These are phyloP conservation scores for Harpagifer antarcticus DNA, from an alignment of 2,797 vertebrate species.

Conservation along the genomic window DNA sequence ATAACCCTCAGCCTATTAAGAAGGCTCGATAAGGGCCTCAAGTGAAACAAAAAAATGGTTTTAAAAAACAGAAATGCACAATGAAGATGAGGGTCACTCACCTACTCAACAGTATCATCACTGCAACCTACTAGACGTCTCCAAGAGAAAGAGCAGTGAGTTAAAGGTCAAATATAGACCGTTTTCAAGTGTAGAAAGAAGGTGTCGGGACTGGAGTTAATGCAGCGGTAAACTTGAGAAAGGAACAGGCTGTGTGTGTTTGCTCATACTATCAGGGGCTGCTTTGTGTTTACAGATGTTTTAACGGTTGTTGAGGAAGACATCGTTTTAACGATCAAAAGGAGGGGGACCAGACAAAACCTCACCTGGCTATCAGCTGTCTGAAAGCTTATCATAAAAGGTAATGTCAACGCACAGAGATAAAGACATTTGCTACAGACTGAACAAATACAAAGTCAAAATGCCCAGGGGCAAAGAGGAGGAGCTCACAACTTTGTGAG, in stretches of 20 bases:
- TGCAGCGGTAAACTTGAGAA: conserved; percentile 48
- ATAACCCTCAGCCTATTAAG: conserved; percentile 29
- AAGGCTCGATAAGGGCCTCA: conserved; percentile 17
- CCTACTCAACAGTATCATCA: conserved; percentile 5
- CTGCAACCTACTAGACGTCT: neutral
- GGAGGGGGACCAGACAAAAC: conserved; percentile 26
- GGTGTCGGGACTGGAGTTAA: conserved; percentile 21
- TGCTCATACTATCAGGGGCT: conserved; percentile 63
- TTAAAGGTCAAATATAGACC: conserved; percentile 5
- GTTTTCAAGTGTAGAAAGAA: conserved; percentile 22
- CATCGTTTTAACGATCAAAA: conserved; percentile 33
- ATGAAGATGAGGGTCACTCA: neutral
- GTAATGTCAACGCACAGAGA: conserved; percentile 31
- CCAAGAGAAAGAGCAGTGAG: neutral
- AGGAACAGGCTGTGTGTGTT: conserved; percentile 60
- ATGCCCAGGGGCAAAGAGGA: conserved; percentile 35
- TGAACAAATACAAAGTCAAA: conserved; percentile 44
- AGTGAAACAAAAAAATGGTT: conserved; percentile 13
- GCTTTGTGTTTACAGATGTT: conserved; percentile 72
- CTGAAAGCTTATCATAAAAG: conserved; percentile 50
- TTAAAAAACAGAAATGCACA: conserved; percentile 29
- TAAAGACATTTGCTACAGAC: conserved; percentile 28
- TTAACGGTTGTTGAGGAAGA: conserved; percentile 67
- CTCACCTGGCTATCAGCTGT: conserved; percentile 43
- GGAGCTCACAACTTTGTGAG: conserved; percentile 12